A percentile compares a stretch with the other conserved stretches of the same genome.
phyloP scores from a whole-genome alignment of 2,888 invertebrate species.

The Drosophila cognata region DNA sequence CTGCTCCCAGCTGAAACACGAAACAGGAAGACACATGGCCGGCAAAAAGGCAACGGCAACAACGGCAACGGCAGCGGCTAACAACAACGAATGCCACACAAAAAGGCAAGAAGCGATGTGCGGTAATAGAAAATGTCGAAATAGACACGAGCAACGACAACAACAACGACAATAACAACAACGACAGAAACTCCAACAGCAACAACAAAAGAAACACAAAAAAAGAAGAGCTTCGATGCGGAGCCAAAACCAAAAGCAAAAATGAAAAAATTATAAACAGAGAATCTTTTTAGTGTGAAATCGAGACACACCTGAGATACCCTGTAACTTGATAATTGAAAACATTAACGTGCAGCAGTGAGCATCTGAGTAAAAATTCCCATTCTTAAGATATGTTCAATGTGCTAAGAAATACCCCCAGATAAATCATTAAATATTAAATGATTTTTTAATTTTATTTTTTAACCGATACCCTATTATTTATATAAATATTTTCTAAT shows the following conservation, averaged over 20 bases:
- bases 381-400: background rate
- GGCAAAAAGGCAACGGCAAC: slow-evolving; percentile 34
- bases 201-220: background rate
- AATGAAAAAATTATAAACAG: slow-evolving; percentile 47
- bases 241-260: slow-evolving; percentile 50
- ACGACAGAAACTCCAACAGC: background rate
- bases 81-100: slow-evolving; percentile 33
- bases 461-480: background rate
- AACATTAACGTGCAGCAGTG: background rate
- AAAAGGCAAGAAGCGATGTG: slow-evolving; percentile 61
- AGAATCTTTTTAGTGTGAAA: slow-evolving; percentile 10
- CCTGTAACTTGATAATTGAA: slow-evolving; percentile 1
- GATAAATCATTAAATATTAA: background rate
- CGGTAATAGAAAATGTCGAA: slow-evolving; percentile 79
- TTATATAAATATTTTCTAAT: background rate
- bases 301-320: slow-evolving; percentile 21
- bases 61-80: slow-evolving; percentile 1
- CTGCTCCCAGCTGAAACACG: slow-evolving; percentile 38
- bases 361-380: background rate
- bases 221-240: slow-evolving; percentile 19
- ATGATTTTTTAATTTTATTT: background rate
- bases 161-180: slow-evolving; percentile 6
- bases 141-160: slow-evolving; percentile 50
- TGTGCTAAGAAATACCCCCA: background rate
- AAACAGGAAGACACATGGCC: slow-evolving; percentile 64